Percentiles rank a stretch among this genome's conserved stretches.
Conservation (phyloP, 2,888 invertebrate species). For the Lumbricus terrestris region DNA sequence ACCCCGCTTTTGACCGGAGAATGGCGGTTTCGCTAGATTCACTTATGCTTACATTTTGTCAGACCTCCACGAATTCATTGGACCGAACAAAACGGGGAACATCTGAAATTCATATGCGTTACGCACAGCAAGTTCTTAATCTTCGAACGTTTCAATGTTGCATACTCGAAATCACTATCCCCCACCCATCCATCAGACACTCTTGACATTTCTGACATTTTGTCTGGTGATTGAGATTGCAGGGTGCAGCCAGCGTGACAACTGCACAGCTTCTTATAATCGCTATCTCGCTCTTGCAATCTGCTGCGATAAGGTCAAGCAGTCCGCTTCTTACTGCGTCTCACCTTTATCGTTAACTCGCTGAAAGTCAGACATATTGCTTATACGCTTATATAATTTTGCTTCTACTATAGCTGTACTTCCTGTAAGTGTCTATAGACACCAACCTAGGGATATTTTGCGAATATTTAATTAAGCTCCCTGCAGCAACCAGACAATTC, state of each 20-base stretch:
- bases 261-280: background rate
- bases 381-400: background rate
- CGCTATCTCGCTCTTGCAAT: background rate
- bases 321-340: background rate
- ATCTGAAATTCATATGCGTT: background rate
- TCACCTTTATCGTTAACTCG: background rate
- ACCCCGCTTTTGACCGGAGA: too few species aligned
- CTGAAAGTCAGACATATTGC: conserved; percentile 3
- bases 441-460: background rate
- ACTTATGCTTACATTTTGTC: too few species aligned
- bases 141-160: background rate
- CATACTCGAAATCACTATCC: too few species aligned
- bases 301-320: background rate
- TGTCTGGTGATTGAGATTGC: background rate
- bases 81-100: background rate
- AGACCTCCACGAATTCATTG: background rate
- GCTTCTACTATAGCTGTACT: background rate
- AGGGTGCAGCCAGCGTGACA: background rate
- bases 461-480: background rate
- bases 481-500: background rate
- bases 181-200: background rate
- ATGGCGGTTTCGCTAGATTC: too few species aligned
- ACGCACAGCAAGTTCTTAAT: background rate
- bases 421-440: background rate
- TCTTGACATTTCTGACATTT: background rate